Percentiles rank a stretch among this genome's conserved stretches.
phyloP scores from a whole-genome alignment of 2,888 invertebrate genomes.

The Laspeyria flexula region DNA sequence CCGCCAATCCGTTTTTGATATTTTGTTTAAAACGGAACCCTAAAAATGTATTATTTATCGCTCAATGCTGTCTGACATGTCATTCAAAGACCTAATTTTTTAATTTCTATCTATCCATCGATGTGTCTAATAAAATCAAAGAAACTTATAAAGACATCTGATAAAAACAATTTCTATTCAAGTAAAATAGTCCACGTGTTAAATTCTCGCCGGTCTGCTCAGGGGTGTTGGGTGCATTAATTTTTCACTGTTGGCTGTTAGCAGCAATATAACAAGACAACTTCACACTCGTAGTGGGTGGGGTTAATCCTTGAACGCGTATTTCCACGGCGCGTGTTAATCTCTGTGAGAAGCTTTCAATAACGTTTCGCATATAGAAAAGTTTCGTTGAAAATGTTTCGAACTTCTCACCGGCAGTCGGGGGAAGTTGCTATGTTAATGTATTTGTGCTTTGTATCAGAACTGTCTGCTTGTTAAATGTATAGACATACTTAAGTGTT shows the following conservation, averaged over 20 bases:
- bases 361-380: slow-evolving; percentile 81
- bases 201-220: slow-evolving; percentile 14
- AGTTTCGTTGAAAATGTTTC: slow-evolving; percentile 81
- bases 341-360: slow-evolving; percentile 82
- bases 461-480: slow-evolving; percentile 72
- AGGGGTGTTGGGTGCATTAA: slow-evolving; percentile 45
- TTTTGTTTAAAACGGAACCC: too few relatives aligned
- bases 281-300: slow-evolving; percentile 61
- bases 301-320: slow-evolving; percentile 78
- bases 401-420: slow-evolving; percentile 70
- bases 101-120: too few relatives aligned
- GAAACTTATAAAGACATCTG: not conserved
- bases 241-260: slow-evolving; percentile 54
- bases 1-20: too few relatives aligned
- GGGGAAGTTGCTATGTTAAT: slow-evolving; percentile 80
- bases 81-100: too few relatives aligned
- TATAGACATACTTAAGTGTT: slow-evolving; percentile 41
- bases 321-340: slow-evolving; percentile 80
- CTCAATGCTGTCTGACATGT: too few relatives aligned
- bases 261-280: slow-evolving; percentile 72
- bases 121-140: too few relatives aligned
- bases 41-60: too few relatives aligned
- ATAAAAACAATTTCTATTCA: not conserved
- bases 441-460: slow-evolving; percentile 82
- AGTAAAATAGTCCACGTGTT: slow-evolving; percentile 34